phyloP scores from a whole-genome alignment of 1,140 invertebrate genomes.

The Dinothrombium tinctorium region DNA sequence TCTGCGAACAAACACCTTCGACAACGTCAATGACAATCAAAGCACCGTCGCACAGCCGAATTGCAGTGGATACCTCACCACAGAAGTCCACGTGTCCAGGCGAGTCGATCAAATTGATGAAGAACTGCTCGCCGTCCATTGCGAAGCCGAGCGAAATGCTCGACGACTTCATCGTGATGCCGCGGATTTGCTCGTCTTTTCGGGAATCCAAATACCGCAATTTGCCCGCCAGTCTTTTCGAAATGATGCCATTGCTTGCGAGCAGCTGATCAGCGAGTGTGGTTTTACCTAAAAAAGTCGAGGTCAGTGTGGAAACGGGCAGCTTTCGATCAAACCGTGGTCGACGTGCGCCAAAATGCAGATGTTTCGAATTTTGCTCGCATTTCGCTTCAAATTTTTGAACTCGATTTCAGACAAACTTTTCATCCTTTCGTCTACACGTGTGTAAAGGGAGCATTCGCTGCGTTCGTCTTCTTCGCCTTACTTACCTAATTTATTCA shows the following conservation, averaged over 20 bases:
- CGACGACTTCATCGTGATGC: constrained; percentile 99
- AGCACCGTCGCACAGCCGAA: constrained; percentile 84
- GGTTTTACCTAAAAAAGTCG: constrained; percentile 45
- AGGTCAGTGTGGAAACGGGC: not conserved
- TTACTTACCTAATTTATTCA: too few relatives aligned
- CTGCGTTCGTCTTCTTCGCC: too few relatives aligned
- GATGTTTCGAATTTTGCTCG: constrained; percentile 78
- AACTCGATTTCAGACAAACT: too few relatives aligned
- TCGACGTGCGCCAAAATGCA: constrained; percentile 98
- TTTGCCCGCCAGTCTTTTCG: constrained; percentile 66
- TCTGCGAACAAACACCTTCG: constrained; percentile 63
- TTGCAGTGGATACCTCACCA: constrained; percentile 76
- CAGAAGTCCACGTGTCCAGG: constrained; percentile 98
- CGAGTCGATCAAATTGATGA: constrained; percentile 92
- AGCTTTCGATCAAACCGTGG: constrained; percentile 36
- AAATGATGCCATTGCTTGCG: constrained; percentile 89
- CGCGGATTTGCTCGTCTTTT: constrained; percentile 81
- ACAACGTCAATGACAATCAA: constrained; percentile 87
- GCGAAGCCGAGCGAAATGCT: constrained; percentile 60
- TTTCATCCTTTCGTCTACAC: too few relatives aligned
- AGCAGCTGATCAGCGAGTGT: constrained; percentile 83
- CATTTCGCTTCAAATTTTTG: too few relatives aligned
- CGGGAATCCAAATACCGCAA: constrained; percentile 70
- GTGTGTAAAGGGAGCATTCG: too few relatives aligned
- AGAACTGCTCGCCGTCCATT: constrained; percentile 31